These are phyloP conservation scores for Drosophila dunni DNA, from an alignment of 1,140 invertebrate species.

Conservation along the genomic window DNA sequence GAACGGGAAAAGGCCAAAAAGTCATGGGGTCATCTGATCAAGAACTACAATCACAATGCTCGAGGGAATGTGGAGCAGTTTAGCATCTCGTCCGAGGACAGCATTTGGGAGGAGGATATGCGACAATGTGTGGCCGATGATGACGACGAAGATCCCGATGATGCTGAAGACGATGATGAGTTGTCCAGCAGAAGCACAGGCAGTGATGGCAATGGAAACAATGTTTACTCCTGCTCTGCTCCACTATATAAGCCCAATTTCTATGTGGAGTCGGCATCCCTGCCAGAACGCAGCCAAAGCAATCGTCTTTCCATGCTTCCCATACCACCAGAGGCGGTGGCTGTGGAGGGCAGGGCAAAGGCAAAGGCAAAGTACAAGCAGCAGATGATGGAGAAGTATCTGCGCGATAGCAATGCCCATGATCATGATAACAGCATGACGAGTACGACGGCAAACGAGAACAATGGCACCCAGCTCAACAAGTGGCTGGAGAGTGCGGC, in stretches of 20 bases:
- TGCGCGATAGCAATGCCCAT: constrained; percentile 69
- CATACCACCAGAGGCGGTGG: constrained; percentile 26
- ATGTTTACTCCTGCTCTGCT: constrained; percentile 34
- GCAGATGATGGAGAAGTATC: constrained; percentile 87
- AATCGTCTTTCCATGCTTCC: constrained; percentile 52
- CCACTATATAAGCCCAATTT: constrained; percentile 61
- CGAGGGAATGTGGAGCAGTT: constrained; percentile 90
- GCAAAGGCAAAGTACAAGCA: constrained; percentile 86
- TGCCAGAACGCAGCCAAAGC: constrained; percentile 14
- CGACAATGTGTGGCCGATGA: constrained; percentile 49
- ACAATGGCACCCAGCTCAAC: constrained; percentile 84
- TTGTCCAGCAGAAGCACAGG: constrained; percentile 70
- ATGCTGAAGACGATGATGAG: constrained; percentile 63
- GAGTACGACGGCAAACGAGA: background rate
- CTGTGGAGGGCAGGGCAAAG: constrained; percentile 14
- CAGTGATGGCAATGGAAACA: constrained; percentile 70
- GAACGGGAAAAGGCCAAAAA: constrained; percentile 87
- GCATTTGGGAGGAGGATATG: constrained; percentile 89
- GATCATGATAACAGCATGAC: constrained; percentile 16
- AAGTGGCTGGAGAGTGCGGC: constrained; percentile 90
- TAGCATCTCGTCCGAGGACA: constrained; percentile 90
- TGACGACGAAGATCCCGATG: constrained; percentile 68
- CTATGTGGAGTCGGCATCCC: constrained; percentile 49
- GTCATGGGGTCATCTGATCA: constrained; percentile 90
- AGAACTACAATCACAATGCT: constrained; percentile 89